Evolutionary conservation across 1,140 invertebrate species (phyloP).

Genomic region (Diorhabda elongata): DNA sequence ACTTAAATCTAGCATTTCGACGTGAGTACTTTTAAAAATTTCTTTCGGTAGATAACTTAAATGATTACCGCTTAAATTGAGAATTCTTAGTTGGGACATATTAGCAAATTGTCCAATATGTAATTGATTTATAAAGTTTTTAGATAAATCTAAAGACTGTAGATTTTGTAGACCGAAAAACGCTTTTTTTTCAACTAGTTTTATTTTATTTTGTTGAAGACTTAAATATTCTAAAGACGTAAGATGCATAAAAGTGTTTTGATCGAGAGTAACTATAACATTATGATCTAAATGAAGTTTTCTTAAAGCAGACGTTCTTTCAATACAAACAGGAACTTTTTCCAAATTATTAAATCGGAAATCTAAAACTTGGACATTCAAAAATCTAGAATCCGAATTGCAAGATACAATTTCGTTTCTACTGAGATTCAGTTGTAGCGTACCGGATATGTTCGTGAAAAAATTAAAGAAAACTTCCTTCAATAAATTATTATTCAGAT

Average conservation of each 20-base stretch:
- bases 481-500: slow-evolving; percentile 69
- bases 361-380: slow-evolving; percentile 64
- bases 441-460: slow-evolving; percentile 65
- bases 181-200: slow-evolving; percentile 65
- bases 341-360: slow-evolving; percentile 64
- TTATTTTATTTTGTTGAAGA: slow-evolving; percentile 70
- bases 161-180: slow-evolving; percentile 69
- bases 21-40: slow-evolving; percentile 71
- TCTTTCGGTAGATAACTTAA: slow-evolving; percentile 72
- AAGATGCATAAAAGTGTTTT: slow-evolving; percentile 65
- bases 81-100: slow-evolving; percentile 66
- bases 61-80: slow-evolving; percentile 74
- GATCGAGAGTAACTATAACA: slow-evolving; percentile 63
- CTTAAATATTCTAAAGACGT: slow-evolving; percentile 68
- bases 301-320: slow-evolving; percentile 58
- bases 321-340: slow-evolving; percentile 61
- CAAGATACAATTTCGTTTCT: slow-evolving; percentile 62
- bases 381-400: slow-evolving; percentile 54
- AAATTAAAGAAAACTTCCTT: slow-evolving; percentile 61
- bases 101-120: slow-evolving; percentile 78
- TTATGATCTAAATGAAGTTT: slow-evolving; percentile 72
- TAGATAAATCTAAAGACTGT: slow-evolving; percentile 74
- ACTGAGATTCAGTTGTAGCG: slow-evolving; percentile 65
- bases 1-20: slow-evolving; percentile 77
- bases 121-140: slow-evolving; percentile 71